Evolutionary conservation across 2,113 vertebrate species (phyloP).

Genomic region (Paramormyrops kingsleyae): DNA sequence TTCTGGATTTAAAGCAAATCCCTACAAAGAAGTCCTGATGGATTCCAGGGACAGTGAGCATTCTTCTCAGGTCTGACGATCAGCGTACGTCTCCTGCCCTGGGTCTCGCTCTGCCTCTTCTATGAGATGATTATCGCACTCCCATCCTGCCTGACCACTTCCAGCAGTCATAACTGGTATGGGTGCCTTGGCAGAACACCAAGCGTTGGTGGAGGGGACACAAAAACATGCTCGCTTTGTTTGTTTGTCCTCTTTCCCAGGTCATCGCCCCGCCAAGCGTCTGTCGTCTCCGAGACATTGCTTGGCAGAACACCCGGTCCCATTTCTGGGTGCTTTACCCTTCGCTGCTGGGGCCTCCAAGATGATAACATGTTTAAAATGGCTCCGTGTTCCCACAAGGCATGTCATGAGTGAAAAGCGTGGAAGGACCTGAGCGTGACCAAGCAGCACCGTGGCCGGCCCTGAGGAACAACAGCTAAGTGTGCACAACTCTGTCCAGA

Average conservation of each 20-base stretch:
- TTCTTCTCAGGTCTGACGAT: slow-evolving; percentile 44
- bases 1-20: slow-evolving; percentile 56
- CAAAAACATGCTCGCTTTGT: neutral
- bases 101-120: slow-evolving; percentile 33
- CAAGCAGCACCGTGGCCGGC: neutral
- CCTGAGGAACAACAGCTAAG: neutral
- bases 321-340: neutral
- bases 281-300: neutral
- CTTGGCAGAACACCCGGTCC: neutral
- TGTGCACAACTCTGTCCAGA: neutral
- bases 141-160: neutral
- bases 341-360: neutral
- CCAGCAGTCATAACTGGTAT: neutral
- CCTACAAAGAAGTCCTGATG: slow-evolving; percentile 41
- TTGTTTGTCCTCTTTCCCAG: too few relatives aligned
- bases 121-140: slow-evolving; percentile 44
- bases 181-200: neutral
- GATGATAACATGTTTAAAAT: neutral
- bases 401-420: neutral
- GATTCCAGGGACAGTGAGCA: slow-evolving; percentile 55
- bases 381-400: neutral
- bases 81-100: slow-evolving; percentile 40
- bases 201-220: neutral
- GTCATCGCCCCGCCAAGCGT: neutral
- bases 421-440: neutral